Evolutionary conservation across 2,888 invertebrate genomes (phyloP).

Genomic region (Ectobius pallidus): DNA sequence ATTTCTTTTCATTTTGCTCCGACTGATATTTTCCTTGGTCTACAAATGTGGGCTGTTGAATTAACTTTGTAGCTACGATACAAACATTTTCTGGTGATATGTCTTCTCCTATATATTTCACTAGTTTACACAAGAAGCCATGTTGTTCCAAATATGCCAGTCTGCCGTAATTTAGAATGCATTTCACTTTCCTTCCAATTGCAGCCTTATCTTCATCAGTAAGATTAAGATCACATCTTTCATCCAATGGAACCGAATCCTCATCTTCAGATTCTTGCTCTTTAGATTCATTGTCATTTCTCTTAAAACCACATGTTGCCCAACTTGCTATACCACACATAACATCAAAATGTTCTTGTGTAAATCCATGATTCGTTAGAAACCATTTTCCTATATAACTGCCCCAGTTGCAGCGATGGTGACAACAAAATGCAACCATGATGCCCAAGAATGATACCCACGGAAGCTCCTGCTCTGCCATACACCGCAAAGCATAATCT

Average conservation of each 20-base stretch:
- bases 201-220: neutral
- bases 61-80: neutral
- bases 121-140: neutral
- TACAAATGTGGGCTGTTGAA: neutral
- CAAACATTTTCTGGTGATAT: slow-evolving; percentile 5
- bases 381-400: neutral
- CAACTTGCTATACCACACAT: slow-evolving; percentile 85
- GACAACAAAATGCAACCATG: no score
- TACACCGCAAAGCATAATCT: no score
- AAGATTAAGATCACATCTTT: neutral
- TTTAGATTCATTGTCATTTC: neutral
- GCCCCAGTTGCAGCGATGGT: neutral
- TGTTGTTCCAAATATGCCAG: neutral
- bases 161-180: neutral
- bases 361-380: slow-evolving; percentile 60
- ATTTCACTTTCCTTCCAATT: neutral
- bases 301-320: slow-evolving; percentile 78
- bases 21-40: neutral
- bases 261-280: neutral
- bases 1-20: neutral
- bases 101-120: neutral
- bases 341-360: slow-evolving; percentile 69
- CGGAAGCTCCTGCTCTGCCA: no score
- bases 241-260: no score
- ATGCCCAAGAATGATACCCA: no score